Conservation (phyloP, 2,888 invertebrate genomes). For the Eristalinus sepulchralis region DNA sequence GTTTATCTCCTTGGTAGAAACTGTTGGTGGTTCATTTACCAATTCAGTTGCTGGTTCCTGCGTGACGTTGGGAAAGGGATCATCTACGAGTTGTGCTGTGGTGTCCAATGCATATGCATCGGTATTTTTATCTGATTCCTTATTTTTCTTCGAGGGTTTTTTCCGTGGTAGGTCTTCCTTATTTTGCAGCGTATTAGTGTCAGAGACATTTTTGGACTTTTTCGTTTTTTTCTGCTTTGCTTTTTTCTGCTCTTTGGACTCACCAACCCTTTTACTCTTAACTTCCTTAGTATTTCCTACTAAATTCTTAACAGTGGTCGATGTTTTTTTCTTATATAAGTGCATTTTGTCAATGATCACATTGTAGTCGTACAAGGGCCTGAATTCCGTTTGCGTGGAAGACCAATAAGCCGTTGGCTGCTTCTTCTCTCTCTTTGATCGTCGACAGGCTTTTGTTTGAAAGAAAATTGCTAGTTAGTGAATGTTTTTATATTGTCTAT, state of each 20-base stretch:
- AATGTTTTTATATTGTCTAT: not conserved
- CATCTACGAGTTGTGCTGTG: not conserved
- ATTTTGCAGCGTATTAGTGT: not conserved
- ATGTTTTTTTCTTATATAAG: not conserved
- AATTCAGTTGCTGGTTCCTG: not conserved
- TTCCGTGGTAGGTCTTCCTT: not conserved
- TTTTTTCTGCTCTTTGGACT: not conserved
- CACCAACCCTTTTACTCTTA: not conserved
- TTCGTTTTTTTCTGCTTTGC: not conserved
- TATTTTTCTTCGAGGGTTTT: not conserved
- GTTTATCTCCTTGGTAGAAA: not conserved
- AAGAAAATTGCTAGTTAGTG: not conserved
- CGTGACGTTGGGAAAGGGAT: not conserved
- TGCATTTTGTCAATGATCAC: not conserved
- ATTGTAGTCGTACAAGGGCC: not conserved
- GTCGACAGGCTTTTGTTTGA: constrained; percentile 22
- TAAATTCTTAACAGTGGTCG: constrained; percentile 20
- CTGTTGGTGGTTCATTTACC: not conserved
- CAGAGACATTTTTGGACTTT: not conserved
- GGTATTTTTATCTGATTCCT: not conserved
- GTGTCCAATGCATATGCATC: not conserved
- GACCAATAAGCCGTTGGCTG: constrained; percentile 46
- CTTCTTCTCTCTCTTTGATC: constrained; percentile 37
- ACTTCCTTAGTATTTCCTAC: constrained; percentile 55
- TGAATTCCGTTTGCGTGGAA: constrained; percentile 14